Evolutionary conservation across 1,140 invertebrate species (phyloP).

Genomic region (Centruroides vittatus): DNA sequence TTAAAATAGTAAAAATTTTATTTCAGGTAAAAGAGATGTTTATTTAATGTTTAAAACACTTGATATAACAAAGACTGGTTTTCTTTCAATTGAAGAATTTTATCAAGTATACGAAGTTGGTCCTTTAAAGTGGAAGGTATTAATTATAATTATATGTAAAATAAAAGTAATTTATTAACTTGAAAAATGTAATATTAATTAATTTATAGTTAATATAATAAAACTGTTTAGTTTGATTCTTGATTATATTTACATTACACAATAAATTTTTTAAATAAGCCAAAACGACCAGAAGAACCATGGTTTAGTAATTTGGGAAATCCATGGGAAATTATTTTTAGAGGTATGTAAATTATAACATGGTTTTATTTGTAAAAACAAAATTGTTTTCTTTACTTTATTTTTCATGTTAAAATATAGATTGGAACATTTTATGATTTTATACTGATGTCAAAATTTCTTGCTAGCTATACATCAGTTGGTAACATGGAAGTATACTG

Average conservation of each 20-base stretch:
- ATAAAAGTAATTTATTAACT: too few species aligned
- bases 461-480: slow-evolving; percentile 8
- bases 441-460: neutral
- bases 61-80: slow-evolving; percentile 48
- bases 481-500: slow-evolving; percentile 4
- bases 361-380: too few species aligned
- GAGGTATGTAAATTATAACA: too few species aligned
- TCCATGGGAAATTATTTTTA: too few species aligned
- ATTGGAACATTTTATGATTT: too few species aligned
- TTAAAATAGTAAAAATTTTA: neutral
- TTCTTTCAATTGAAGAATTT: slow-evolving; percentile 56
- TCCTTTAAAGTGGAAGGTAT: slow-evolving; percentile 47
- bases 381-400: too few species aligned
- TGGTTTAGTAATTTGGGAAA: too few species aligned
- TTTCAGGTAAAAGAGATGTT: slow-evolving; percentile 53
- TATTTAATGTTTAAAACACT: slow-evolving; percentile 67
- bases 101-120: slow-evolving; percentile 57
- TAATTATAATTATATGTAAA: neutral
- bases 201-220: neutral
- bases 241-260: too few species aligned
- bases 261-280: neutral
- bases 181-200: neutral
- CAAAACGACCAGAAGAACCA: neutral
- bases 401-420: too few species aligned
- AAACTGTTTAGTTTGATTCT: too few species aligned